Conservation (phyloP, 2,113 vertebrate species). For the Meles meles region DNA sequence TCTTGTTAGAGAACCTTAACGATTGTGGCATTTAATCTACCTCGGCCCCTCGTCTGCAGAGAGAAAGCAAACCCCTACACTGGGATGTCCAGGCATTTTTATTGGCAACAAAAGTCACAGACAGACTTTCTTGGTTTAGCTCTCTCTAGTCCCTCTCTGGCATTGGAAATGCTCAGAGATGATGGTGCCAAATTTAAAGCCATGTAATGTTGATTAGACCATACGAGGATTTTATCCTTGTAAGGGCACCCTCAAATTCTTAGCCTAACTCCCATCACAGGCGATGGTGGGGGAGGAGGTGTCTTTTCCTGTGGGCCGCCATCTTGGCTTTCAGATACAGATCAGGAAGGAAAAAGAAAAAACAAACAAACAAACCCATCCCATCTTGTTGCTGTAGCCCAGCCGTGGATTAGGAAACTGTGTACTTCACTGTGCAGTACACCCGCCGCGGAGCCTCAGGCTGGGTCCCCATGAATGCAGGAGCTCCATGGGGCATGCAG, state of each 20-base stretch:
- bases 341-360: background rate
- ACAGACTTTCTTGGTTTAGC: background rate
- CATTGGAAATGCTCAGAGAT: background rate
- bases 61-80: background rate
- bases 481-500: fast-evolving
- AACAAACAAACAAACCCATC: too few relatives aligned
- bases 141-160: background rate
- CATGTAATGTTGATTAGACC: background rate
- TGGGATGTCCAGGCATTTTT: background rate
- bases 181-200: background rate
- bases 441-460: fast-evolving
- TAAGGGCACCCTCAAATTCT: background rate
- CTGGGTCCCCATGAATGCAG: fast-evolving
- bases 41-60: background rate
- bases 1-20: background rate
- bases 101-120: background rate
- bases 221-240: background rate
- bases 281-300: background rate
- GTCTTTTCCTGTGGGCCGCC: background rate
- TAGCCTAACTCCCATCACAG: background rate
- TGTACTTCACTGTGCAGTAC: background rate
- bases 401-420: background rate
- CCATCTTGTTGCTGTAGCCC: background rate
- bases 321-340: background rate
- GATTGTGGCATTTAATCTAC: background rate